Evolutionary conservation across 2,797 vertebrate species (phyloP).

Genomic region (Smutsia gigantea): DNA sequence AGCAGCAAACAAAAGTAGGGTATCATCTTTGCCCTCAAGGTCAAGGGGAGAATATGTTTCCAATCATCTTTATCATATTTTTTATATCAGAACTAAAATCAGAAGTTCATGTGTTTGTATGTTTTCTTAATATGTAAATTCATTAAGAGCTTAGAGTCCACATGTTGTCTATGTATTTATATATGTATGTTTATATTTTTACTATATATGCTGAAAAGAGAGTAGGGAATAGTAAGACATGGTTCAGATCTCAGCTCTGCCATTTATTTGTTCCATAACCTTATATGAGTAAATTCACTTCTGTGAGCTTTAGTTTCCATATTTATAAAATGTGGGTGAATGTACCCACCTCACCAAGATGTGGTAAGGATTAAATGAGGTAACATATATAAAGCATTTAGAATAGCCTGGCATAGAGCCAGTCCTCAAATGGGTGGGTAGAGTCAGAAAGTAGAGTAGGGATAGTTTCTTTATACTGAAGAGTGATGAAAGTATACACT

Average conservation of each 20-base stretch:
- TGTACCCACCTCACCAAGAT: neutral
- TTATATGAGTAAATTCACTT: neutral
- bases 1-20: neutral
- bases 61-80: neutral
- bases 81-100: neutral
- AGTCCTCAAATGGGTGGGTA: neutral
- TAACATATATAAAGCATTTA: neutral
- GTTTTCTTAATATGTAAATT: neutral
- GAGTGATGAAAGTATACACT: neutral
- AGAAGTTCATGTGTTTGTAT: neutral
- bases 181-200: neutral
- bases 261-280: neutral
- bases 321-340: conserved; percentile 5
- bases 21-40: neutral
- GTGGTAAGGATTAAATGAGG: conserved; percentile 14
- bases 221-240: neutral
- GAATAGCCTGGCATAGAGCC: neutral
- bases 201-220: neutral
- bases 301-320: neutral
- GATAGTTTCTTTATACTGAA: neutral
- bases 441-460: neutral
- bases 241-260: neutral
- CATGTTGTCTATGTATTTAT: neutral
- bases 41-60: neutral
- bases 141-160: conserved; percentile 2